A percentile compares a stretch with the other conserved stretches of the same genome.
phyloP scores from a whole-genome alignment of 2,888 invertebrate genomes.

The Metallyticus violacea region DNA sequence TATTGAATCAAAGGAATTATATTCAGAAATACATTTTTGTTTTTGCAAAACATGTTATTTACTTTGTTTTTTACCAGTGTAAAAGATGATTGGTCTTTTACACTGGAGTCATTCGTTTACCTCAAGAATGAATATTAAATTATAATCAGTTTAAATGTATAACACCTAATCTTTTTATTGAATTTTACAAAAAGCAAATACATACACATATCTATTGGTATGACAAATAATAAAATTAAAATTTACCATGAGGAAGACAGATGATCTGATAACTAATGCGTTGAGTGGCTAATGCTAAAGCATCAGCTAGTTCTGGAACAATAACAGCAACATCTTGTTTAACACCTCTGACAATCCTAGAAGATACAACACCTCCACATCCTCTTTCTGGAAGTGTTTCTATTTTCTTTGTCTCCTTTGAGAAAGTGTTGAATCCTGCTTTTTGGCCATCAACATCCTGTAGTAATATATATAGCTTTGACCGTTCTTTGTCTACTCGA shows the following conservation, averaged over 20 bases:
- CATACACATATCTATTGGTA: no score
- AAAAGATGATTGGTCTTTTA: no score
- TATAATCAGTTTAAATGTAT: no score
- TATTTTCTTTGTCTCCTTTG: conserved; percentile 41
- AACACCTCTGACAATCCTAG: conserved; percentile 49
- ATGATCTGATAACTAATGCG: conserved; percentile 57
- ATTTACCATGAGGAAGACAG: conserved; percentile 64
- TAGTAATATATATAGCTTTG: conserved; percentile 64
- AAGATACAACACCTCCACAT: conserved; percentile 52
- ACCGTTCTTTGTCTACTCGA: conserved; percentile 52
- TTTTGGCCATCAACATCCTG: conserved; percentile 57
- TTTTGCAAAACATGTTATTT: no score
- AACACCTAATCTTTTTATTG: no score
- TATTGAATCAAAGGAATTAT: no score
- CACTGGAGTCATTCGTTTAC: no score
- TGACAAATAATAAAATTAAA: not conserved
- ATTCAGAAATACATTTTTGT: no score
- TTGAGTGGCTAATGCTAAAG: conserved; percentile 51
- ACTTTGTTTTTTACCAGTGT: no score
- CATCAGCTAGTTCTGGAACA: conserved; percentile 58
- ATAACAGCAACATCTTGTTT: conserved; percentile 52
- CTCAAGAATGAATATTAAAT: no score
- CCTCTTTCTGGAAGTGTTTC: conserved; percentile 43
- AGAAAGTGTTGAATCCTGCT: conserved; percentile 62
- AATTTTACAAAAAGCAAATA: no score